Percentiles rank a stretch among this genome's conserved stretches.
These are phyloP conservation scores for Drosophila leonis DNA, from an alignment of 2,888 invertebrate species.

Conservation along the genomic window DNA sequence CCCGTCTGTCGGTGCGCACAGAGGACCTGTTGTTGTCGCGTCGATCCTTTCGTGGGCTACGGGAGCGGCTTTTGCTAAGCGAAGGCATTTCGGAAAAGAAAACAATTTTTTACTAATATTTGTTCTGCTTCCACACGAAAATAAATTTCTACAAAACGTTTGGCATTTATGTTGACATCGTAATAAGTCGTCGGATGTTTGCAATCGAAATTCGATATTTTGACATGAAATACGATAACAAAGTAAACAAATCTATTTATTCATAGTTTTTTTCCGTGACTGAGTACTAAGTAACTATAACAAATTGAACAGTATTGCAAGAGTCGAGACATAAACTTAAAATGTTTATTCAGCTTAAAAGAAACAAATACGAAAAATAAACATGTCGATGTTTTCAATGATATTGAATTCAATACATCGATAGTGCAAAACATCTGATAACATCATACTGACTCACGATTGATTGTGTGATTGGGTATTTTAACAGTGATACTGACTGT, in stretches of 20 bases:
- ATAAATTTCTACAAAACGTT: constrained; percentile 36
- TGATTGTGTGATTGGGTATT: too few relatives aligned
- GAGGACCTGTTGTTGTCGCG: constrained; percentile 22
- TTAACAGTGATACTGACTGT: constrained; percentile 16
- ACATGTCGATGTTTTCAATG: not conserved
- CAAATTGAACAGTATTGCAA: not conserved
- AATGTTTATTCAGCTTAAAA: not conserved
- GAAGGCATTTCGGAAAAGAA: constrained; percentile 50
- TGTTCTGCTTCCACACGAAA: not conserved
- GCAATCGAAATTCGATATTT: not conserved
- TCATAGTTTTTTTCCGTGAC: too few relatives aligned
- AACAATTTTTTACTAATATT: not conserved
- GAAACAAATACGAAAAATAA: not conserved
- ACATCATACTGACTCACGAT: not conserved
- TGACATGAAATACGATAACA: not conserved
- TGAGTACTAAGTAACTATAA: not conserved
- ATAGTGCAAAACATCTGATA: constrained; percentile 11
- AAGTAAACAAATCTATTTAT: not conserved
- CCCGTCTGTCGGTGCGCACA: constrained; percentile 30
- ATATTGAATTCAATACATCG: not conserved
- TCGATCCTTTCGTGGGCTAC: constrained; percentile 49
- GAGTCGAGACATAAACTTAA: not conserved
- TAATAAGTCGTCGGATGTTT: constrained; percentile 24
- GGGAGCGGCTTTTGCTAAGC: constrained; percentile 58
- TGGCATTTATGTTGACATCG: constrained; percentile 31